These are phyloP conservation scores for Potorous gilbertii DNA, from an alignment of 2,797 vertebrate species.

Conservation along the genomic window DNA sequence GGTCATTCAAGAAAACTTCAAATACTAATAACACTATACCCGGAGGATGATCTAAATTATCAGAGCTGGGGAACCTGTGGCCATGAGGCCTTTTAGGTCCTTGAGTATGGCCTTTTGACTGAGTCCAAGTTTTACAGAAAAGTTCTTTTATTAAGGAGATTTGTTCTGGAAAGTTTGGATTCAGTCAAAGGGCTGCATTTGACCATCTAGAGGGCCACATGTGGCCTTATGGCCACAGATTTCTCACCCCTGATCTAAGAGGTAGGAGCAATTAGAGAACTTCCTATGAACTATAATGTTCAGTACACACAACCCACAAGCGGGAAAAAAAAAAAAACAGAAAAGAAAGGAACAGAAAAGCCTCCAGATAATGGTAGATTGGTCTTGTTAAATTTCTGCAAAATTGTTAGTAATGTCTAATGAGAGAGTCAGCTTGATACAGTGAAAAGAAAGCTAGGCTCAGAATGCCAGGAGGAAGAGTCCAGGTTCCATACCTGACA, in stretches of 20 bases:
- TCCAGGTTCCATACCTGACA: not conserved
- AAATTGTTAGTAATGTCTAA: not conserved
- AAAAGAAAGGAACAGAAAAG: not conserved
- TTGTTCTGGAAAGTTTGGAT: too few relatives aligned
- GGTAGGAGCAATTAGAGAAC: not conserved
- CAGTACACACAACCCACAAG: not conserved
- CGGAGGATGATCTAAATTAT: not conserved
- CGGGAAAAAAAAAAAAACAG: not conserved
- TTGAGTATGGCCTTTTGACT: too few relatives aligned
- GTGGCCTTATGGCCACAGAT: too few relatives aligned
- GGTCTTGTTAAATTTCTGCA: not conserved
- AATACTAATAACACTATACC: not conserved
- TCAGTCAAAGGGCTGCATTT: too few relatives aligned
- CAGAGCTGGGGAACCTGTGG: too few relatives aligned
- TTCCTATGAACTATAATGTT: not conserved
- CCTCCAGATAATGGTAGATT: not conserved
- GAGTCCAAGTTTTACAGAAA: too few relatives aligned
- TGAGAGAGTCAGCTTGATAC: not conserved
- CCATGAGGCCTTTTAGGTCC: too few relatives aligned
- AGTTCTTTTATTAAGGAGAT: too few relatives aligned
- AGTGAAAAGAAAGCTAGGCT: not conserved
- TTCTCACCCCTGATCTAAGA: not conserved
- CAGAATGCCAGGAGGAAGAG: not conserved
- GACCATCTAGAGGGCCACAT: too few relatives aligned
- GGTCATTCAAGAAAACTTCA: not conserved